Base-by-base conservation (phyloP, 2,797 vertebrate species). In the Acanthiza pusilla region DNA sequence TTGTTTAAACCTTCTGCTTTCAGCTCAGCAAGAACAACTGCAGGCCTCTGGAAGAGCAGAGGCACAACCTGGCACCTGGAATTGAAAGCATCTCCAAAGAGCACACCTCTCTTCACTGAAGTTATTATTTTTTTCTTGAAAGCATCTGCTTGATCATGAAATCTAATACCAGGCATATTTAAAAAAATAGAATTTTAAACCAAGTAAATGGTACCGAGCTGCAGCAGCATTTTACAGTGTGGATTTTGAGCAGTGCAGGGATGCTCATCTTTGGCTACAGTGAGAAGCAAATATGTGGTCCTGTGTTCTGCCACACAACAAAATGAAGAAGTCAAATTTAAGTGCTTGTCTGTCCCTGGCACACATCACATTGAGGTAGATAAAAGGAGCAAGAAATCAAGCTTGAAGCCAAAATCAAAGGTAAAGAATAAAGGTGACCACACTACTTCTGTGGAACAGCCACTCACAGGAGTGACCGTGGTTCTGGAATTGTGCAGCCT, bases 351-450 rank as follows among this genome's bases (percentile, higher is more conserved):
- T 87, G 67, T 88, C 72, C 68, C 68, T 79, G 55, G 80, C 73
- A 83, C 82, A 48, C 19, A 18, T 22, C 71, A 30, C 51, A 16
- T 57, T 70, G 47, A 60, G 68, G 54, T 16, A 89, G 62, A 92
- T 62, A 90, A 83, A 94, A 92, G 30, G 40, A 71, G 21, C 16
- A 80, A 79, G 89, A 95, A 95, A 82, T 36, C 67, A 77, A 93
- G 29, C 79, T 10, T 55, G 68, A 87, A 94, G 47, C n/a, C 68
- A 78, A 85, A 88, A 74, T 83, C 85, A 65, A 94, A 95, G 84
- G 62, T 40, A 80, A 95, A 94, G 43, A 92, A 72, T 72, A 53
- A 91, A 88, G 73, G 79, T 78, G 78, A 80, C 61, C 19, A 58
- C 10, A 14, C 18, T 32, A 3, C 16, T 61, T 32, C 36, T 84